Evolutionary conservation across 2,888 invertebrate genomes (phyloP).

Genomic region (Sesamia inferens): DNA sequence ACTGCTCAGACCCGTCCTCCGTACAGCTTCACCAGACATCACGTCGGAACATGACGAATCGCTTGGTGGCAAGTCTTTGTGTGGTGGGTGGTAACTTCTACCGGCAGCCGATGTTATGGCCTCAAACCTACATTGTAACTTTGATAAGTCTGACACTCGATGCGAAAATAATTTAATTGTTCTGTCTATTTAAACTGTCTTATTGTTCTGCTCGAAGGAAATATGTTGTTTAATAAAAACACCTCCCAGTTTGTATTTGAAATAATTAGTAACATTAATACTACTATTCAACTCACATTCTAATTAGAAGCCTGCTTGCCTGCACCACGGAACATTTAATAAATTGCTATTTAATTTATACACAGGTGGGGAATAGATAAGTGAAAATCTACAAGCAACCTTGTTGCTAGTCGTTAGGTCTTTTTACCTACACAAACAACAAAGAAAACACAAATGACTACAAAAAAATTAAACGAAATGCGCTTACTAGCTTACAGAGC

Average conservation of each 20-base stretch:
- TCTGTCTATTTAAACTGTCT: slow-evolving; percentile 47
- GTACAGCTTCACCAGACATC: too few species aligned
- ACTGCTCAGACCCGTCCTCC: too few species aligned
- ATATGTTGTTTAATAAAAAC: slow-evolving; percentile 17
- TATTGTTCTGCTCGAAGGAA: slow-evolving; percentile 47
- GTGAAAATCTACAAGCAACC: slow-evolving; percentile 24
- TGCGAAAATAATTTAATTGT: slow-evolving; percentile 45
- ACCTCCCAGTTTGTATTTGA: slow-evolving; percentile 34
- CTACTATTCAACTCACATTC: slow-evolving; percentile 34
- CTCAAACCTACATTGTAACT: slow-evolving; percentile 21
- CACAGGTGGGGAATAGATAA: slow-evolving; percentile 20
- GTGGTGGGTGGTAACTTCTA: too few species aligned
- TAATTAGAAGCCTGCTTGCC: slow-evolving; percentile 27
- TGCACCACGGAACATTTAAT: slow-evolving; percentile 37
- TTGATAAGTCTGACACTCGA: slow-evolving; percentile 35
- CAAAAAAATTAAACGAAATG: slow-evolving; percentile 36
- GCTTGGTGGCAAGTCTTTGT: too few species aligned
- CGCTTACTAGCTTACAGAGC: slow-evolving; percentile 46
- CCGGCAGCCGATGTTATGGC: too few species aligned
- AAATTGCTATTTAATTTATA: slow-evolving; percentile 40
- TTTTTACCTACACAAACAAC: slow-evolving; percentile 4
- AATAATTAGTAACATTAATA: slow-evolving; percentile 48
- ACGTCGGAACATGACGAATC: too few species aligned
- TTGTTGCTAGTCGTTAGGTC: slow-evolving; percentile 4
- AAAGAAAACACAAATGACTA: slow-evolving; percentile 26